These are phyloP conservation scores for Clarias magur DNA, from an alignment of 2,113 vertebrate species.

Conservation along the genomic window DNA sequence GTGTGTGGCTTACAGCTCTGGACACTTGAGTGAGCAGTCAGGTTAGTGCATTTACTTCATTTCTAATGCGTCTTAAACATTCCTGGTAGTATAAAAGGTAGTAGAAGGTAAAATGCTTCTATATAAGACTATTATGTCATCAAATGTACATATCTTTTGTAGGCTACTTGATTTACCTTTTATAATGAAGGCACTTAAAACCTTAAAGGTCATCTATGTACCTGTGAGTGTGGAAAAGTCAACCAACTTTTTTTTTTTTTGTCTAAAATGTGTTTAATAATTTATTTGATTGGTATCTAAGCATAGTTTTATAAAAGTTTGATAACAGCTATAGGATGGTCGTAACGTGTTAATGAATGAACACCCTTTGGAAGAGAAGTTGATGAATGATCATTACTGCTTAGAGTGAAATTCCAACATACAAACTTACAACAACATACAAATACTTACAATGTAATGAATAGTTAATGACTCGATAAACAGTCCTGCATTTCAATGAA, in stretches of 20 bases:
- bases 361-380: neutral
- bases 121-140: neutral
- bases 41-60: neutral
- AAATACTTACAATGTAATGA: neutral
- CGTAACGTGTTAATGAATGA: neutral
- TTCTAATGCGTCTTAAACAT: neutral
- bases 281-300: neutral
- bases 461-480: neutral
- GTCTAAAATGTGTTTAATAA: neutral
- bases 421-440: neutral
- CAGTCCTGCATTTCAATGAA: neutral
- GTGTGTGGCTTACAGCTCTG: constrained; percentile 15
- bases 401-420: neutral
- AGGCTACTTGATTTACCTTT: neutral
- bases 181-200: no score
- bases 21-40: neutral
- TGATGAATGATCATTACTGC: neutral
- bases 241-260: neutral
- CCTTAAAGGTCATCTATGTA: neutral
- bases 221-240: neutral
- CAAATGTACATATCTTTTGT: neutral
- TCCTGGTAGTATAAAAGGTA: neutral
- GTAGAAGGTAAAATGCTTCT: neutral
- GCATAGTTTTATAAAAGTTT: neutral
- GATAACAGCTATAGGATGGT: no score